phyloP scores from a whole-genome alignment of 2,113 vertebrate genomes.

The Entelurus aequoreus region DNA sequence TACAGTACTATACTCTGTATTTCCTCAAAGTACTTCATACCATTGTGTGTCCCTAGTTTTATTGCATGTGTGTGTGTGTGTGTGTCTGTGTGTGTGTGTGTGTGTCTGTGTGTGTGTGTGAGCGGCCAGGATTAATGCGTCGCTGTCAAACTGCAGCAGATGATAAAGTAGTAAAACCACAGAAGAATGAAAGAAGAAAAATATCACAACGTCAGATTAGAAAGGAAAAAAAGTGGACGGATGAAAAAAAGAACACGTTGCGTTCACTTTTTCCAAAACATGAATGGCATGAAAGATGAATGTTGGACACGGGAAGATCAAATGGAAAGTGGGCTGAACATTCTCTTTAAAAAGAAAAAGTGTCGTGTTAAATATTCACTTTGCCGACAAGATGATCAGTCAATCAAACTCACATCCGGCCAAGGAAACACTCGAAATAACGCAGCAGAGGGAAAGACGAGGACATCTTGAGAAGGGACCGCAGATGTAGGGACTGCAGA shows the following conservation, averaged over 20 bases:
- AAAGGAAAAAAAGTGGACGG: background rate
- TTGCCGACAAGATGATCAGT: no score
- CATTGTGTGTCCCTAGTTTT: background rate
- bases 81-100: conserved; percentile 2
- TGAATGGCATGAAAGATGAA: background rate
- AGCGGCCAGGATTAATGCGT: conserved; percentile 51
- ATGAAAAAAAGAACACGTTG: conserved; percentile 26
- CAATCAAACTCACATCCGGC: no score
- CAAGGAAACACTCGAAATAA: no score
- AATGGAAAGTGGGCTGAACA: no score
- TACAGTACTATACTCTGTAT: no score
- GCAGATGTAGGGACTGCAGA: no score
- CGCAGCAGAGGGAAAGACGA: no score
- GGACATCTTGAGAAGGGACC: no score
- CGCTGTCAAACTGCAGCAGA: conserved; percentile 48
- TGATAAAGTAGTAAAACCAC: conserved; percentile 63
- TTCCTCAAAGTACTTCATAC: no score
- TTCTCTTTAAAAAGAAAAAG: no score
- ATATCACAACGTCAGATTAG: conserved; percentile 7
- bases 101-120: conserved; percentile 8
- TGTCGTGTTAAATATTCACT: no score
- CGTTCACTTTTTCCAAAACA: conserved; percentile 4
- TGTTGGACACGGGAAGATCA: no score
- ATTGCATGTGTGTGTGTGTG: conserved; percentile 16
- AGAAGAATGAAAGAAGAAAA: conserved; percentile 39